Conservation (phyloP, 2,888 invertebrate species). For the Melipona beecheii region DNA sequence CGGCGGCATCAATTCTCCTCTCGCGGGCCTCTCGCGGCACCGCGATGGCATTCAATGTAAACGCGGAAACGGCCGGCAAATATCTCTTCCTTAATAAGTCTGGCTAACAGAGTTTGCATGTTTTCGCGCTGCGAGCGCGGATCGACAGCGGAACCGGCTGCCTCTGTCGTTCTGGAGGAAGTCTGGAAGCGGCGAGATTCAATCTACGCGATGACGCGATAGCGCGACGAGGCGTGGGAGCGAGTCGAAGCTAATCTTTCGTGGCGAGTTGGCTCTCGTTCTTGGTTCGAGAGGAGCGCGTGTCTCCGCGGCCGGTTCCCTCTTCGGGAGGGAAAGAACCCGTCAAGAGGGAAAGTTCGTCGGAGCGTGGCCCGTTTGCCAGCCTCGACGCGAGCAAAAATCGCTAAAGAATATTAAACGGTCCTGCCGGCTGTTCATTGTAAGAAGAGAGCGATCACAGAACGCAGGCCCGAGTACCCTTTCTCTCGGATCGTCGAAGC, state of each 20-base stretch:
- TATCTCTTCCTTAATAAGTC: conserved; percentile 62
- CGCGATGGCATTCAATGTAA: conserved; percentile 33
- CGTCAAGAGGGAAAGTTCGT: conserved; percentile 72
- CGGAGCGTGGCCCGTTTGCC: conserved; percentile 20
- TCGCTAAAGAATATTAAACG: conserved; percentile 53
- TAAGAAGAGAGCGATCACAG: conserved; percentile 45
- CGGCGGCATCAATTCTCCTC: conserved; percentile 39
- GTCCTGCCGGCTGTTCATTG: conserved; percentile 43
- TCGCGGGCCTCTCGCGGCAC: not conserved
- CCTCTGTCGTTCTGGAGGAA: conserved; percentile 61
- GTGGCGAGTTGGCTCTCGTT: conserved; percentile 61
- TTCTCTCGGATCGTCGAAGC: conserved; percentile 35
- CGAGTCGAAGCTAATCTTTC: conserved; percentile 73
- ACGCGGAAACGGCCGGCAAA: conserved; percentile 58
- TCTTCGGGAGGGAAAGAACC: conserved; percentile 31
- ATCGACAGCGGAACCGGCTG: conserved; percentile 60
- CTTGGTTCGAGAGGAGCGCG: conserved; percentile 47
- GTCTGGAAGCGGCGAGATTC: conserved; percentile 69
- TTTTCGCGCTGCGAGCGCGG: conserved; percentile 46
- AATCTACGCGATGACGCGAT: conserved; percentile 76
- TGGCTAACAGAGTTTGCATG: conserved; percentile 50
- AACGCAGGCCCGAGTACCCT: conserved; percentile 36
- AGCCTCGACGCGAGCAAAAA: conserved; percentile 37
- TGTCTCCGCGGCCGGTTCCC: conserved; percentile 55
- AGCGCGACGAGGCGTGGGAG: conserved; percentile 78